Base-by-base conservation (phyloP, 2,888 invertebrate species). In the Hesperia comma region DNA sequence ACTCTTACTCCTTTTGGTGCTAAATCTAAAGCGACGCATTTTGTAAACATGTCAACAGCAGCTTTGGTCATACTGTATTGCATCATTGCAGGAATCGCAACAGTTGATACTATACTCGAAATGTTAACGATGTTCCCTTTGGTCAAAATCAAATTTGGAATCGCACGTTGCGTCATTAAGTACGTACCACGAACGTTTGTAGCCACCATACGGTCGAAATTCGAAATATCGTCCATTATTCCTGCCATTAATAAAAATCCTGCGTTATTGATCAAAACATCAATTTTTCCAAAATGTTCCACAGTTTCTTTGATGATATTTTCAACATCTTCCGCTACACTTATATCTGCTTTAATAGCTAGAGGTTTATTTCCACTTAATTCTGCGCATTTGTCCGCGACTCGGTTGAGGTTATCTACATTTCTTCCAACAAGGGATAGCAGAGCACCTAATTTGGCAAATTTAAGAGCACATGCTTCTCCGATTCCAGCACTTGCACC, bases 401-500 rank as follows among this genome's bases (percentile, higher is more conserved):
- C 77, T 69, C 81, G 77, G 3, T 70, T 75, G 1, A 90, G 78
- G 33, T 87, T 89, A 8, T 85, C 78, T 8, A 70, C 70, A 56
- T 90, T 90, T 64, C 88, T 79, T 19, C 86, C 90, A 10, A 87
- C 80, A 37, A 90, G 70, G 0, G 80, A 74, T 1, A 90, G 76
- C 46, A 78, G 76, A 8, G 90, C 88, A 15, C 80, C 80, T 54
- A 75, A 73, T 60, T 81, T 80, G 0, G 90, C 88, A 62, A 91
- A 89, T 43, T 74, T 72, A 12, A 83, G 4, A 0, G 91, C 87
- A 68, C 84, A 85, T 12, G 83, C 79, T 4, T 88, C 86, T 17
- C 91, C 91, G 53, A 91, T 88, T 2, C 91, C 91, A 2, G 88
- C 83, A 70, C 89, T 88, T 10, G 88, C 88, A 4, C 90, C 90